Percentiles rank a stretch among this genome's conserved stretches.
phyloP scores from a whole-genome alignment of 2,888 invertebrate genomes.

The Dorcus parallelipipedus region DNA sequence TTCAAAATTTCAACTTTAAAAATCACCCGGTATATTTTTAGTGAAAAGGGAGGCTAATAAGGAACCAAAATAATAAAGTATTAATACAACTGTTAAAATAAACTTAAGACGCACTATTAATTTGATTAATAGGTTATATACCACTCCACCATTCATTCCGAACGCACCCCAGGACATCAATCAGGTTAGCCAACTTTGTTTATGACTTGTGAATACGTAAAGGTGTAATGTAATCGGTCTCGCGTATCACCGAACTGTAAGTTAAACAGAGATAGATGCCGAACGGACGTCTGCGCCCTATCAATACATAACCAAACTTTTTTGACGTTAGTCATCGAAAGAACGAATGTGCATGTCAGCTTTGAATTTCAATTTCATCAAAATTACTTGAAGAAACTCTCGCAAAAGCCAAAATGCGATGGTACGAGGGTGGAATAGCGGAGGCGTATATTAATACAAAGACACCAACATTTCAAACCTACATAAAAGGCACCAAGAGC shows the following conservation, averaged over 20 bases:
- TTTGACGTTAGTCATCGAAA: too few species aligned
- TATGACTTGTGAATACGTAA: background rate
- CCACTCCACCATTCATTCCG: too few species aligned
- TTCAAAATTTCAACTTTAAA: too few species aligned
- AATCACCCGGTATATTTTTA: too few species aligned
- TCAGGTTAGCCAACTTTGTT: background rate
- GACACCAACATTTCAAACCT: too few species aligned
- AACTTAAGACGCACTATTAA: too few species aligned
- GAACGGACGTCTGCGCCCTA: background rate
- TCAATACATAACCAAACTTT: background rate
- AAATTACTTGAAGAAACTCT: slow-evolving; percentile 7
- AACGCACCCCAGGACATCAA: background rate
- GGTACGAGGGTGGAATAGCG: slow-evolving; percentile 80
- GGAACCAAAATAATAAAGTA: too few species aligned
- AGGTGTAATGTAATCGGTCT: background rate
- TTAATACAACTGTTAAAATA: too few species aligned
- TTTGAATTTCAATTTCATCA: background rate
- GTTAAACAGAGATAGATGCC: background rate
- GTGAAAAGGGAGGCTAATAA: too few species aligned
- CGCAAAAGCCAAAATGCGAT: slow-evolving; percentile 62
- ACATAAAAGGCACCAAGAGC: too few species aligned
- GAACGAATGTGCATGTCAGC: background rate
- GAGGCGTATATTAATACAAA: slow-evolving; percentile 66
- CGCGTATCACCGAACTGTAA: background rate
- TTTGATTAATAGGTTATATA: too few species aligned